phyloP scores from a whole-genome alignment of 92 coral and sea anemone species.

The Siderastrea siderea region DNA sequence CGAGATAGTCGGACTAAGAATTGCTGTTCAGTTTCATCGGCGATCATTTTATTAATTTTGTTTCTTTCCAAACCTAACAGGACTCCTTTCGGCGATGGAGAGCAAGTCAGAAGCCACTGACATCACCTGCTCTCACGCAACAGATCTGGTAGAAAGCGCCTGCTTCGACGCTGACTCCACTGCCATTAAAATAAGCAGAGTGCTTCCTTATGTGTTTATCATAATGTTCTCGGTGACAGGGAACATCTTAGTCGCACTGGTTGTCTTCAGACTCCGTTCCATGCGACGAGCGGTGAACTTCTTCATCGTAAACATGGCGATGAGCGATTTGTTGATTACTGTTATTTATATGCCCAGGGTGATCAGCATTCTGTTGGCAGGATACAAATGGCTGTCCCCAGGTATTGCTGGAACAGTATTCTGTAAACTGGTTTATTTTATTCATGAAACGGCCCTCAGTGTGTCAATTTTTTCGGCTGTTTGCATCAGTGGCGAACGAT shows the following conservation, averaged over 20 bases:
- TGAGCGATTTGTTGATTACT: constrained; percentile 66
- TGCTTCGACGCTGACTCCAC: constrained; percentile 56
- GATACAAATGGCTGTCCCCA: constrained; percentile 26
- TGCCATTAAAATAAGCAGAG: constrained; percentile 31
- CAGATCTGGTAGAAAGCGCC: constrained; percentile 15
- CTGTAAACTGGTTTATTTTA: constrained; percentile 40
- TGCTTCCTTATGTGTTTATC: constrained; percentile 42
- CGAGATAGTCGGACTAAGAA: not conserved
- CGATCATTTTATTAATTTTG: not conserved
- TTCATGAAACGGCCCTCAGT: constrained; percentile 39
- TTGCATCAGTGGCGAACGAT: constrained; percentile 43
- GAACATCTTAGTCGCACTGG: constrained; percentile 52
- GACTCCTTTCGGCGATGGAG: not conserved
- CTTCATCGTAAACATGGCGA: constrained; percentile 73
- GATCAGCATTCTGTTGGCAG: constrained; percentile 22
- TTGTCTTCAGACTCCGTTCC: constrained; percentile 45
- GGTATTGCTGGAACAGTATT: constrained; percentile 36
- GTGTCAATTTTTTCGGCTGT: constrained; percentile 46
- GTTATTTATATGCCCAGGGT: constrained; percentile 46
- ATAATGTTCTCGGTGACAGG: constrained; percentile 51
- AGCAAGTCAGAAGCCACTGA: not conserved
- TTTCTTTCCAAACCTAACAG: not conserved
- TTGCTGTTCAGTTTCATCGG: not conserved
- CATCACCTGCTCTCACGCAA: not conserved
- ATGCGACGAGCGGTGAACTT: constrained; percentile 68